phyloP scores from a whole-genome alignment of 1,140 invertebrate genomes.

The Lepidostoma basale region DNA sequence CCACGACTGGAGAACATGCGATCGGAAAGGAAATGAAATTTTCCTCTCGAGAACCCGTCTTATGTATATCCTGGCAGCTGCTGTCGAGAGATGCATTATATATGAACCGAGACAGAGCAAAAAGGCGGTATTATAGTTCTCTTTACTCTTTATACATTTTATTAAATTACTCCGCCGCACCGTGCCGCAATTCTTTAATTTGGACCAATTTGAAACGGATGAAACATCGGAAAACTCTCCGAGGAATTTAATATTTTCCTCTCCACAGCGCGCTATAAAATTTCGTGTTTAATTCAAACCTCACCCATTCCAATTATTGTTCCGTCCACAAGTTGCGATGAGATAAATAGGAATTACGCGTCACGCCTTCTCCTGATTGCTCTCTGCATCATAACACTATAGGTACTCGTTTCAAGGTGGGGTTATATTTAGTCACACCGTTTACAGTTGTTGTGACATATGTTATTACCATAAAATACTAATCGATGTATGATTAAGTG shows the following conservation, averaged over 20 bases:
- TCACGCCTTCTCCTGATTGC: too few relatives aligned
- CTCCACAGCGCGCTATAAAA: neutral
- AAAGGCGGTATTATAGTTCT: slow-evolving; percentile 9
- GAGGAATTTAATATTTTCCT: neutral
- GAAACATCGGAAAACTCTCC: neutral
- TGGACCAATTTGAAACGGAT: slow-evolving; percentile 5
- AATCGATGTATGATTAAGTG: too few relatives aligned
- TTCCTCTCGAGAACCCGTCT: slow-evolving; percentile 1
- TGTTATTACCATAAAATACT: too few relatives aligned
- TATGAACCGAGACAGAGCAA: slow-evolving; percentile 15
- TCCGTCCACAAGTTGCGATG: too few relatives aligned
- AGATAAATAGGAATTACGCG: too few relatives aligned
- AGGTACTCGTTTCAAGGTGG: too few relatives aligned
- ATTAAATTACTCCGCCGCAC: slow-evolving; percentile 25
- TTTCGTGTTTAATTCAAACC: neutral
- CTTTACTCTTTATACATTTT: too few relatives aligned
- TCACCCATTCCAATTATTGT: too few relatives aligned
- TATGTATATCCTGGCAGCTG: slow-evolving; percentile 1
- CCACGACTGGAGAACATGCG: neutral
- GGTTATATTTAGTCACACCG: too few relatives aligned
- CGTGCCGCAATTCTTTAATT: slow-evolving; percentile 31
- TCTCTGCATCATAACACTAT: too few relatives aligned
- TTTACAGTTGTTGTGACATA: too few relatives aligned
- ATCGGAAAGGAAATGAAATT: slow-evolving; percentile 17
- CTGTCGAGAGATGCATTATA: slow-evolving; percentile 28